phyloP scores from a whole-genome alignment of 1,140 invertebrate genomes.

The Subanguina moxae region DNA sequence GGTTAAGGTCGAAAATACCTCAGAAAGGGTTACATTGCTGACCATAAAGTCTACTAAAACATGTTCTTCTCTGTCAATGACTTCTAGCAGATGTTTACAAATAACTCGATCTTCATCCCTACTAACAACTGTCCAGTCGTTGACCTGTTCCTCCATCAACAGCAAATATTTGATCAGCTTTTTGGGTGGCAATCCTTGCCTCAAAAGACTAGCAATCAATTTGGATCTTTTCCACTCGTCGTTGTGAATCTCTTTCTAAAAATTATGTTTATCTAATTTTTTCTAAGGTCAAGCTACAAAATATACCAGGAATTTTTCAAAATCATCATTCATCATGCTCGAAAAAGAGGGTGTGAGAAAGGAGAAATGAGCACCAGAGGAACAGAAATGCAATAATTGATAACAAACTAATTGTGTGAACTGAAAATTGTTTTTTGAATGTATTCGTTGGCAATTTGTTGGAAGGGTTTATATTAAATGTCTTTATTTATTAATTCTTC shows the following conservation, averaged over 20 bases:
- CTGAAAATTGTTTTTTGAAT: too few relatives aligned
- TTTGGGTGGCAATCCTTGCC: not conserved
- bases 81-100: not conserved
- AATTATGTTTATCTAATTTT: not conserved
- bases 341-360: too few relatives aligned
- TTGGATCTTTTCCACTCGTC: not conserved
- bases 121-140: not conserved
- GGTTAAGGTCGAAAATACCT: not conserved
- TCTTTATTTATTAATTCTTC: too few relatives aligned
- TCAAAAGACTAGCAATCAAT: not conserved
- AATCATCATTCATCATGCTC: not conserved
- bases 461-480: too few relatives aligned
- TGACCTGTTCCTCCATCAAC: not conserved
- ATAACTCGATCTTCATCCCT: not conserved
- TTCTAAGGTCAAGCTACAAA: not conserved
- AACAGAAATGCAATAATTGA: too few relatives aligned
- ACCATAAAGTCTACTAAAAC: not conserved
- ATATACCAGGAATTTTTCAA: not conserved
- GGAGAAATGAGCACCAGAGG: too few relatives aligned
- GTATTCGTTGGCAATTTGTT: too few relatives aligned
- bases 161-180: not conserved
- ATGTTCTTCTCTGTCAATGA: not conserved
- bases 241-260: slow-evolving; percentile 3
- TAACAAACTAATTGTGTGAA: too few relatives aligned
- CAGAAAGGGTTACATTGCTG: not conserved